Evolutionary conservation across 1,140 invertebrate species (phyloP).

Genomic region (roundworm (Caenorhabditis elegans)): DNA sequence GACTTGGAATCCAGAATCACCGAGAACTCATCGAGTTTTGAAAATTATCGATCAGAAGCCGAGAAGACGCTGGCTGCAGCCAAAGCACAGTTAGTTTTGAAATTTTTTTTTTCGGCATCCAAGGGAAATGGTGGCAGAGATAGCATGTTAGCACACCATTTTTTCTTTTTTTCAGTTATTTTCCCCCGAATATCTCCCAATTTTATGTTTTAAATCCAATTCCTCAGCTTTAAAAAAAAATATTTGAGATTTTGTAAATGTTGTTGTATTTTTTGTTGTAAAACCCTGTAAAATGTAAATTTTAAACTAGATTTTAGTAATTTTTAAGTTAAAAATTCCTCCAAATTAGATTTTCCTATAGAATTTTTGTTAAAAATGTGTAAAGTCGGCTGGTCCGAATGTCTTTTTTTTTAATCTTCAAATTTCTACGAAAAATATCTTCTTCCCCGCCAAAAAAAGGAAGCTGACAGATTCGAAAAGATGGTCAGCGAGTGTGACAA

Average conservation of each 20-base stretch:
- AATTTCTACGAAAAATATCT: not conserved
- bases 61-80: not conserved
- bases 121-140: not conserved
- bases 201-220: too few relatives aligned
- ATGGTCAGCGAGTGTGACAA: conserved; percentile 20
- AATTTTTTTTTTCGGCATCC: too few relatives aligned
- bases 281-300: too few relatives aligned
- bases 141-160: conserved; percentile 7
- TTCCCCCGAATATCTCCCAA: too few relatives aligned
- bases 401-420: not conserved
- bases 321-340: too few relatives aligned
- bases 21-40: not conserved
- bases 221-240: too few relatives aligned
- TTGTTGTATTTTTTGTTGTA: too few relatives aligned
- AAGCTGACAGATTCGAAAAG: conserved; percentile 11
- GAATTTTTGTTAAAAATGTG: not conserved
- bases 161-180: too few relatives aligned
- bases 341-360: too few relatives aligned
- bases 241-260: too few relatives aligned
- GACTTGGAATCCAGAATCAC: not conserved
- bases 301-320: too few relatives aligned
- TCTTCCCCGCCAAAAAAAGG: too few relatives aligned
- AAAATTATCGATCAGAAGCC: not conserved
- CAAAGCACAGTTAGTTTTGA: not conserved
- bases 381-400: conserved; percentile 24